Evolutionary conservation across 2,888 invertebrate genomes (phyloP), one percentile per base, ranked within the genome.

Genomic region (Stenodema calcarata): DNA sequence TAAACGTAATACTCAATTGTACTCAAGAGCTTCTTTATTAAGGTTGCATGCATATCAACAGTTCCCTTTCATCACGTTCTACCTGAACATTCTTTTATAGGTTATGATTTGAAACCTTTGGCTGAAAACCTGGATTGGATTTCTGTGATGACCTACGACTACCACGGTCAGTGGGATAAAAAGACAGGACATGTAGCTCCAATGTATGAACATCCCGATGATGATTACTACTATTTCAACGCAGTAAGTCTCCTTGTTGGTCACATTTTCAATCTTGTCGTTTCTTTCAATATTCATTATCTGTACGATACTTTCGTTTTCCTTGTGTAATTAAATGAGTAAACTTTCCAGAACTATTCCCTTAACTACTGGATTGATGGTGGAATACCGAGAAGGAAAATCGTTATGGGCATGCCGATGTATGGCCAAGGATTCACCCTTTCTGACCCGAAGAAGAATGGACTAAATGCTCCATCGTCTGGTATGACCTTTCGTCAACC

Each of bases 81-180:
- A 4, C 41, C n/a, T 30, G 16, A 30, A 35, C 35, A 50, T 11
- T 9, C 16, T 6, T 69, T 85, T 75, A 28, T 81, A 90, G 93
- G 95, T 0, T 97, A 97, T 90, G 95, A 97, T 90, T 96, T 97
- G 0, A 94, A 95, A 0, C 93, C 94, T 0, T 90, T 97, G 3
- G 94, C 95, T 0, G 92, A 93, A 89, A 93, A 95, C 90, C 92
- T 97, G 86, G 97, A 97, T 90, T 97, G 97, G 96, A 95, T 97
- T 79, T 96, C 97, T 0, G 96, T 97, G 0, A 97, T 97, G 97
- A 95, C 96, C 0, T 97, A 97, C 90, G 97, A 97, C 90, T 97
- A 95, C 92, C 97, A 97, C 89, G 97, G 97, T 0, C 96, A 96
- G 90, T 97, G 97, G 97, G 97, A 97, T 90, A 96, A 96, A 90